phyloP scores from a whole-genome alignment of 2,888 invertebrate species.

The Cyclophora albipunctata region DNA sequence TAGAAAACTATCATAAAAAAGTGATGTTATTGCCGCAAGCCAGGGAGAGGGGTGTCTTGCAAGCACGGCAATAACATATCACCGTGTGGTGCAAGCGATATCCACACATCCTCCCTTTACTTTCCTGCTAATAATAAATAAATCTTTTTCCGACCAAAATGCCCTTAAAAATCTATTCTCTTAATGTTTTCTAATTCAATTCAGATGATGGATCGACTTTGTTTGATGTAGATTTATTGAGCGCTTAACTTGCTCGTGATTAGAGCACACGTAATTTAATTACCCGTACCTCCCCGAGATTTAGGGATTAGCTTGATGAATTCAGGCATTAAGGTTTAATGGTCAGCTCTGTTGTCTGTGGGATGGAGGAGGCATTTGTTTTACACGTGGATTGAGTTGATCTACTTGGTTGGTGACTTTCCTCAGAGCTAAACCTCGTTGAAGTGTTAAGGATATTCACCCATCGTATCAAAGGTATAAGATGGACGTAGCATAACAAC shows the following conservation, averaged over 20 bases:
- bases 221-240: conserved; percentile 14
- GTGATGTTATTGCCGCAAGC: neutral
- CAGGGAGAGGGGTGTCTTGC: neutral
- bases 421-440: no score
- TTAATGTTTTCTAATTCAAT: conserved; percentile 9
- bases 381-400: no score
- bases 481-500: no score
- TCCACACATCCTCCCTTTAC: neutral
- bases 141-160: neutral
- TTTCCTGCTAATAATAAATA: neutral
- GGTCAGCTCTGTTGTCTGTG: no score
- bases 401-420: no score
- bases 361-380: no score
- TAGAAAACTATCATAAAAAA: neutral
- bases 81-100: neutral
- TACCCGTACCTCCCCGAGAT: neutral
- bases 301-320: no score
- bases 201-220: conserved; percentile 13
- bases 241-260: conserved; percentile 6
- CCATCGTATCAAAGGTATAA: no score
- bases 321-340: no score
- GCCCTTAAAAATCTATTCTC: conserved; percentile 1
- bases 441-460: no score
- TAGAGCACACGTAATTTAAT: conserved; percentile 1
- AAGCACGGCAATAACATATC: neutral